Evolutionary conservation across 2,888 invertebrate genomes (phyloP).

Genomic region (Mamestra brassicae): DNA sequence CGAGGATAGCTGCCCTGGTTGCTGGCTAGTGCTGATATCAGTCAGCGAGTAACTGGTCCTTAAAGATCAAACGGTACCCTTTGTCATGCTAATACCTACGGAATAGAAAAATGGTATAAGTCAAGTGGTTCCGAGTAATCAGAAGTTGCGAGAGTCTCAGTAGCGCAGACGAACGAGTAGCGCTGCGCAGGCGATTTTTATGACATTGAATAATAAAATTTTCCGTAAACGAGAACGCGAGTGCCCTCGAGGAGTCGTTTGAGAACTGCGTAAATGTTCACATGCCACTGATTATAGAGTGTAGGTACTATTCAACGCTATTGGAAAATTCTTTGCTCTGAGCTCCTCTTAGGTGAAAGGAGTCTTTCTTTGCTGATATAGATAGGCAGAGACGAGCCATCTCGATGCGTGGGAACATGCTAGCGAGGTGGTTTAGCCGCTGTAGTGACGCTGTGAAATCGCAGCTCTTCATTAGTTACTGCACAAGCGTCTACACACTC

Average conservation of each 20-base stretch:
- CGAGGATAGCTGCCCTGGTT: not conserved
- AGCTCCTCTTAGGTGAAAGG: too few species aligned
- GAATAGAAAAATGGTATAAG: not conserved
- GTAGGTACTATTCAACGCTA: not conserved
- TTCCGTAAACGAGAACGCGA: not conserved
- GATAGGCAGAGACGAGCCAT: too few species aligned
- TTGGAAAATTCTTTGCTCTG: not conserved
- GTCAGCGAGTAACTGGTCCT: not conserved
- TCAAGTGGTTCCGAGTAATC: not conserved
- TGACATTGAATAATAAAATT: constrained; percentile 1
- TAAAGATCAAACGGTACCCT: not conserved
- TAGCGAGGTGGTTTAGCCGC: too few species aligned
- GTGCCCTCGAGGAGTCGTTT: not conserved
- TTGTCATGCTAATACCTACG: not conserved
- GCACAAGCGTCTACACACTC: too few species aligned
- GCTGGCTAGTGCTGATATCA: not conserved
- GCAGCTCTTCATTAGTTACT: too few species aligned
- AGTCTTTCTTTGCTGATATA: not conserved
- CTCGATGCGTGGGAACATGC: too few species aligned
- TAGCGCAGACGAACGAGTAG: not conserved
- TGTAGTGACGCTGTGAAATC: too few species aligned
- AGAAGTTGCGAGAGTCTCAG: not conserved
- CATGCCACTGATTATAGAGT: not conserved
- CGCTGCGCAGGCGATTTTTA: not conserved
- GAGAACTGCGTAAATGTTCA: not conserved